Base-by-base conservation (phyloP, 2,113 vertebrate species). In the Heterocephalus glaber region DNA sequence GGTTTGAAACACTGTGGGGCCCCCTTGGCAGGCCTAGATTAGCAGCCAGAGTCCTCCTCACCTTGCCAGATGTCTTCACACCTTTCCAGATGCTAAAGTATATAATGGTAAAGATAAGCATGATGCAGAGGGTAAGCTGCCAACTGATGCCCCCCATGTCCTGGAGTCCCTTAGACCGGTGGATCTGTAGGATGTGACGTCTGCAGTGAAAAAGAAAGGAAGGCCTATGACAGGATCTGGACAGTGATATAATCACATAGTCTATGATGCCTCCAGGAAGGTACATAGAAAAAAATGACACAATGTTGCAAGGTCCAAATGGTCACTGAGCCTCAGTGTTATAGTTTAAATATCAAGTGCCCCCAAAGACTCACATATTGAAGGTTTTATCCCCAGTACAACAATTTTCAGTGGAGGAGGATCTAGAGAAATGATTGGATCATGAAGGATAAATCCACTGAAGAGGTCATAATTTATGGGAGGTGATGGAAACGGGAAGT, bases 51-150 rank as follows among this genome's bases (percentile, higher is more conserved):
- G 90, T 93, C 58, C 93, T 98, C 94, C 94, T 98, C 95, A 99
- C 99, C 99, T 99, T 99, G 98, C 99, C 99, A 95, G 99, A 99
- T 86, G 99, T 99, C 98, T 99, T 99, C 98, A 99, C 99, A 65
- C 99, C 99, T 98, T 99, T 99, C 99, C 99, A 99, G 98, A 99
- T 99, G 98, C 99, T 99, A 98, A 99, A 99, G 98, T 99, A 99
- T 96, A 99, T 99, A 0, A 99, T 96, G 87, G 98, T 99, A 98
- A 99, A 99, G 98, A 99, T 99, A 84, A 99, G 98, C 98, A 99
- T 97, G 94, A 99, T 98, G 95, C 99, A 99, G 96, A 99, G 99
- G 61, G 99, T 98, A 95, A 99, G 87, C 96, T 99, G 99, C 99
- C 99, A 99, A 98, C 99, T 99, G 83, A 99, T 98, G 26, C 99